Base-by-base conservation (phyloP, 2,113 vertebrate genomes). In the Rhinolophus ferrumequinum region DNA sequence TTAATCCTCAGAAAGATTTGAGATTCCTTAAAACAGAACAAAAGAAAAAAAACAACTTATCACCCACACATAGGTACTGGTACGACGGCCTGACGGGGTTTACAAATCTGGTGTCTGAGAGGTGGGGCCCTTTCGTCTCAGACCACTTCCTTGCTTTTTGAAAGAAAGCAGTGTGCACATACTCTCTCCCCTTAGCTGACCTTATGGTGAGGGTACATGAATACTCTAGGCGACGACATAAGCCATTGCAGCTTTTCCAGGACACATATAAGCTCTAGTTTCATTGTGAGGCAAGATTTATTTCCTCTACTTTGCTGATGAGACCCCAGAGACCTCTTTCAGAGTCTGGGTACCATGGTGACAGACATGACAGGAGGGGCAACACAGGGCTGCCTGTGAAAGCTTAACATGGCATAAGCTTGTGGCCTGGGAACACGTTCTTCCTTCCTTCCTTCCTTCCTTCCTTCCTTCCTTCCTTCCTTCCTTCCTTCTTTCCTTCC, bases 251-350 rank as follows among this genome's bases (percentile, higher is more conserved):
- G 38, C 19, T 56, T 41, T 79, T 70, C 70, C 38, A 80, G 86
- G 82, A 83, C 54, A 52, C 62, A 62, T 58, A 85, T 70, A 89
- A 94, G 79, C 90, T 89, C 81, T 62, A 9, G 6, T 93, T 94
- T 89, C 73, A 64, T 58, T 79, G 38, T 67, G 56, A 95, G 50
- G 86, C 18, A 26, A 80, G 92, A 95, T 89, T 94, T 86, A 92
- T 79, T 54, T 52, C 82, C 86, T 93, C 33, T 66, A 50, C 82
- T 90, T 79, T 82, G 73, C 38, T 73, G 67, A 83, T 73, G 82
- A 93, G 85, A 52, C 89, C 79, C 85, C 35, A 35, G 94, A 80
- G 94, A 91, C 76, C 41, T 77, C 19, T 47, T 83, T 66, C 41
- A 21, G 84, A 87, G 76, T 38, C 72, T 94, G 81, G 93, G 47